A percentile compares a stretch with the other conserved stretches of the same genome.
These are phyloP conservation scores for Neodiprion lecontei DNA, from an alignment of 1,140 invertebrate genomes.

Conservation along the genomic window DNA sequence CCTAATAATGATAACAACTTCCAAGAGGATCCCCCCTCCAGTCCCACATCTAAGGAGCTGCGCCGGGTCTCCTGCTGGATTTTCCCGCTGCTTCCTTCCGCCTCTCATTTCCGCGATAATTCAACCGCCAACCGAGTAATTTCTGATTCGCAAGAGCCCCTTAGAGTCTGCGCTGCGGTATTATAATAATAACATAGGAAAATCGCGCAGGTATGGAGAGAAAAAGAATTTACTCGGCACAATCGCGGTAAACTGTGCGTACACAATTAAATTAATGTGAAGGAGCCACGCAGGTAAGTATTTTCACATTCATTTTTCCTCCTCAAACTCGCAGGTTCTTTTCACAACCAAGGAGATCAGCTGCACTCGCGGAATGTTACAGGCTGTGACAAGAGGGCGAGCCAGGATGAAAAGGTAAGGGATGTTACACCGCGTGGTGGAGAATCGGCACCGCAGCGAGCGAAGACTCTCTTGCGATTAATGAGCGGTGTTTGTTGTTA, in stretches of 20 bases:
- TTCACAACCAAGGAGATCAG: too few relatives aligned
- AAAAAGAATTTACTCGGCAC: too few relatives aligned
- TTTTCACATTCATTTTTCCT: too few relatives aligned
- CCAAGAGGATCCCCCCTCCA: background rate
- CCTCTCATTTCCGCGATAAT: constrained; percentile 4
- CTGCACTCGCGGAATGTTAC: too few relatives aligned
- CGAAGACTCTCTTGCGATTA: constrained; percentile 55
- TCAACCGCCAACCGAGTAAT: constrained; percentile 4
- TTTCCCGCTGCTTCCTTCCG: background rate
- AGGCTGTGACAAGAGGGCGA: too few relatives aligned
- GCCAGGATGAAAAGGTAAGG: background rate
- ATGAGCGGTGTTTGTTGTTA: constrained; percentile 65
- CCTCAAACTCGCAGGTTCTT: too few relatives aligned
- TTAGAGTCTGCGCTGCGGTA: too few relatives aligned
- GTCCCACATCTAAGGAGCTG: background rate
- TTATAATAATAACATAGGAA: too few relatives aligned
- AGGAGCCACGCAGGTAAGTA: too few relatives aligned
- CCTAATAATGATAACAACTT: constrained; percentile 25
- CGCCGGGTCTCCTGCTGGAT: background rate
- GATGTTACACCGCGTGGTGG: constrained; percentile 16
- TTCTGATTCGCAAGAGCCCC: background rate
- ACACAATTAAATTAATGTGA: too few relatives aligned
- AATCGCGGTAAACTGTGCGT: too few relatives aligned
- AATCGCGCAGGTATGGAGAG: too few relatives aligned
- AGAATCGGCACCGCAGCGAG: constrained; percentile 22